Conservation (phyloP, 1,140 invertebrate genomes). For the Homarus americanus region DNA sequence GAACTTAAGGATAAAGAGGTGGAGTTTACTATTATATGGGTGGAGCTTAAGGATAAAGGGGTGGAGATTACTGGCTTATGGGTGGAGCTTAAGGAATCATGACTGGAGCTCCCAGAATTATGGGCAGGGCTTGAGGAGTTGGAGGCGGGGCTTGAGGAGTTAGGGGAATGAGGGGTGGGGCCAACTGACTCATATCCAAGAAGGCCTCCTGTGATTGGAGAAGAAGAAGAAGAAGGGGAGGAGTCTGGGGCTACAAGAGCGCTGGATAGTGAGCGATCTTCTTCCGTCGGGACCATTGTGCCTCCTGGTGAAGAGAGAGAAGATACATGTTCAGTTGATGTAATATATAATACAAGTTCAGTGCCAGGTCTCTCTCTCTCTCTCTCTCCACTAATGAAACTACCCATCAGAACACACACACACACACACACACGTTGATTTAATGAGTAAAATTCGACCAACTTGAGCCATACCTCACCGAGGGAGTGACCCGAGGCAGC, state of each 20-base stretch:
- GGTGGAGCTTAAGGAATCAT: background rate
- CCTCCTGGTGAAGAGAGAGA: background rate
- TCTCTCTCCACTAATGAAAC: too few relatives aligned
- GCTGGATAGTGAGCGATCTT: background rate
- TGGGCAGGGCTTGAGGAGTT: background rate
- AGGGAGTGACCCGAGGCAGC: too few relatives aligned
- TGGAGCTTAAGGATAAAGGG: background rate
- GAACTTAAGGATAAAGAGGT: background rate
- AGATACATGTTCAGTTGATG: too few relatives aligned
- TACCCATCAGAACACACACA: too few relatives aligned
- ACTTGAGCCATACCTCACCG: too few relatives aligned
- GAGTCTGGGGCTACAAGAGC: too few relatives aligned
- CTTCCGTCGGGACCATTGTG: background rate
- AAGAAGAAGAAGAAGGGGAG: background rate
- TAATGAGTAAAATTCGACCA: too few relatives aligned
- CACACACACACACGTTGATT: too few relatives aligned
- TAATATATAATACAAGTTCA: too few relatives aligned
- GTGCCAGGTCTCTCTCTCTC: too few relatives aligned
- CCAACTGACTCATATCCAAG: background rate
- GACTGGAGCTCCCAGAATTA: background rate
- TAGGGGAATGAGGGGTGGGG: too few relatives aligned
- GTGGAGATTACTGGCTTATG: background rate
- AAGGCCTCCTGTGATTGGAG: background rate
- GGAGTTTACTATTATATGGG: background rate
- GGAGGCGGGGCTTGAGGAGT: constrained; percentile 1